phyloP scores from a whole-genome alignment of 64 coral and sea anemone genomes.

The Porites australiensis region DNA sequence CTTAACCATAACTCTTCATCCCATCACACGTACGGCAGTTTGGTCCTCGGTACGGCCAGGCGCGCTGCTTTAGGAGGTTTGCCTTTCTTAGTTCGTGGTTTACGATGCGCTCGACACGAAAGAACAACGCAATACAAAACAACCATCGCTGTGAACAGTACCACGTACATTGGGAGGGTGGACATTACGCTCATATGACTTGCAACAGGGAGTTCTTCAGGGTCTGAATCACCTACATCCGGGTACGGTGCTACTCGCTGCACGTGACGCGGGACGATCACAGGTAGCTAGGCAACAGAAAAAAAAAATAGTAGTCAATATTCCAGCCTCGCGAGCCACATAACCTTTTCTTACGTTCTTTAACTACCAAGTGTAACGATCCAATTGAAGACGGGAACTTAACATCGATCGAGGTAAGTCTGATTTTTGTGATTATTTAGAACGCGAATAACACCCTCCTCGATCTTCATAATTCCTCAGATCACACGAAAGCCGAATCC shows the following conservation, averaged over 20 bases:
- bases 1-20: not conserved
- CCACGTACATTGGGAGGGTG: conserved; percentile 90
- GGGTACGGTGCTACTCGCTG: conserved; percentile 86
- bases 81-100: conserved; percentile 76
- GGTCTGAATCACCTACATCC: conserved; percentile 74
- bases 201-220: conserved; percentile 66
- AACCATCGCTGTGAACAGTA: conserved; percentile 74
- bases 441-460: too few species aligned
- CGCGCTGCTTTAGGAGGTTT: conserved; percentile 43
- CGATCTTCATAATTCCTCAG: too few species aligned
- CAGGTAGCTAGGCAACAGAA: conserved; percentile 70
- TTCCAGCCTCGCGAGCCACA: too few species aligned
- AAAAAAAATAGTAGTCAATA: not conserved
- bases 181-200: conserved; percentile 79
- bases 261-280: conserved; percentile 86
- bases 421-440: too few species aligned
- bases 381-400: too few species aligned
- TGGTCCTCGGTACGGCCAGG: conserved; percentile 53
- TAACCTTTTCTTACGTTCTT: too few species aligned
- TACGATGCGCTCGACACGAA: conserved; percentile 79
- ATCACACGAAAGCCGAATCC: too few species aligned
- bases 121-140: conserved; percentile 90
- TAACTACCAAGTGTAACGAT: too few species aligned
- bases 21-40: conserved; percentile 81
- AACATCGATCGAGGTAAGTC: too few species aligned